These are phyloP conservation scores for Bombus soroeensis DNA, from an alignment of 1,140 invertebrate species.

Conservation along the genomic window DNA sequence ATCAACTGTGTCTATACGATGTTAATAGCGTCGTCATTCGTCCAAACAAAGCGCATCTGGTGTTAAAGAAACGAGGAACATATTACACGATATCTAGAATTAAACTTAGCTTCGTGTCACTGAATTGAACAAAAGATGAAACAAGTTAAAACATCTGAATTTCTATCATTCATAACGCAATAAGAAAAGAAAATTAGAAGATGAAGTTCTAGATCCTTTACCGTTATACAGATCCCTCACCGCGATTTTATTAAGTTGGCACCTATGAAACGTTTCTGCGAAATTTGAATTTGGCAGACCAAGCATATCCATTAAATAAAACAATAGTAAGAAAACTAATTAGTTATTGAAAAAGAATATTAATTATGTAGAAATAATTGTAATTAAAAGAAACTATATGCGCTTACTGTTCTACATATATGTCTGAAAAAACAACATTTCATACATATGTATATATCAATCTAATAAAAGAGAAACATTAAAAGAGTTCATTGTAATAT, in stretches of 20 bases:
- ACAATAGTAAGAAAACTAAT: not conserved
- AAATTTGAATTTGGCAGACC: not conserved
- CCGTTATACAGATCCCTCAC: no score
- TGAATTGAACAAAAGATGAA: not conserved
- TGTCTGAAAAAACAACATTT: not conserved
- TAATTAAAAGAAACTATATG: no score
- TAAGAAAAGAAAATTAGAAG: not conserved
- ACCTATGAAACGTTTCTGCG: not conserved
- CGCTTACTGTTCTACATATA: not conserved
- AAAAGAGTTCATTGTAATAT: not conserved
- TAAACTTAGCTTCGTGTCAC: slow-evolving; percentile 2
- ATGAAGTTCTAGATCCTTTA: no score
- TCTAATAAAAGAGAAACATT: not conserved
- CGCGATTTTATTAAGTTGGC: not conserved
- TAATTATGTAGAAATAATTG: not conserved
- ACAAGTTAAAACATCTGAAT: not conserved
- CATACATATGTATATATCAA: not conserved
- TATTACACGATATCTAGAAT: not conserved
- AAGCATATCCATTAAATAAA: not conserved
- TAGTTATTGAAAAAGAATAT: not conserved
- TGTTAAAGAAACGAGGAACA: slow-evolving; percentile 32
- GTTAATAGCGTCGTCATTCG: not conserved
- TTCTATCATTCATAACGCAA: not conserved
- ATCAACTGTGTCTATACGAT: not conserved
- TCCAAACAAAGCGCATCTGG: slow-evolving; percentile 33